These are phyloP conservation scores for Sclerurus mexicanus DNA, from an alignment of 2,113 vertebrate species.

Conservation along the genomic window DNA sequence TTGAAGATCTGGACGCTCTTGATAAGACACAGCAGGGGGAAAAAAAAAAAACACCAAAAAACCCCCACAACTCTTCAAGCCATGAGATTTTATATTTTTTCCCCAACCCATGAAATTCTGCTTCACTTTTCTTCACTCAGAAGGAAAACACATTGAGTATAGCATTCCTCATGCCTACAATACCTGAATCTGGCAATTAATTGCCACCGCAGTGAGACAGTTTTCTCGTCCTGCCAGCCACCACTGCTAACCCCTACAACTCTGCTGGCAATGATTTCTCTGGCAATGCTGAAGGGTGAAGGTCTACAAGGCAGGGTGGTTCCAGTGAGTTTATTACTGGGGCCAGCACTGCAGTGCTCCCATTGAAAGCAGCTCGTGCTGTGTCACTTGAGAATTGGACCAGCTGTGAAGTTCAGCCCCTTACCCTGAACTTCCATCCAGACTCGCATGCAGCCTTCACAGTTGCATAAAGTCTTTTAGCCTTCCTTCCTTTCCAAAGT, in stretches of 20 bases:
- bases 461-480: not conserved
- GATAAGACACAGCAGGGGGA: not conserved
- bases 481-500: not conserved
- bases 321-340: not conserved
- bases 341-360: not conserved
- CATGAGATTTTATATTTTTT: not conserved
- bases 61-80: not conserved
- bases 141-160: not conserved
- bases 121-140: not conserved
- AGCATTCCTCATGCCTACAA: not conserved
- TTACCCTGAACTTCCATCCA: not conserved
- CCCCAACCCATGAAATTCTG: not conserved
- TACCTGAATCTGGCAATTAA: not conserved
- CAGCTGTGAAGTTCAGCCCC: not conserved
- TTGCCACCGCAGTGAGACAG: not conserved
- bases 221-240: not conserved
- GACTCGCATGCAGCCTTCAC: not conserved
- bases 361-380: rapidly evolving
- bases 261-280: not conserved
- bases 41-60: not conserved
- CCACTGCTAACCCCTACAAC: not conserved
- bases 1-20: not conserved
- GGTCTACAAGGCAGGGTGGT: not conserved
- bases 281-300: not conserved
- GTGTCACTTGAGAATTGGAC: not conserved